Conservation (phyloP, 1,140 invertebrate genomes). For the Drosophila dunni region DNA sequence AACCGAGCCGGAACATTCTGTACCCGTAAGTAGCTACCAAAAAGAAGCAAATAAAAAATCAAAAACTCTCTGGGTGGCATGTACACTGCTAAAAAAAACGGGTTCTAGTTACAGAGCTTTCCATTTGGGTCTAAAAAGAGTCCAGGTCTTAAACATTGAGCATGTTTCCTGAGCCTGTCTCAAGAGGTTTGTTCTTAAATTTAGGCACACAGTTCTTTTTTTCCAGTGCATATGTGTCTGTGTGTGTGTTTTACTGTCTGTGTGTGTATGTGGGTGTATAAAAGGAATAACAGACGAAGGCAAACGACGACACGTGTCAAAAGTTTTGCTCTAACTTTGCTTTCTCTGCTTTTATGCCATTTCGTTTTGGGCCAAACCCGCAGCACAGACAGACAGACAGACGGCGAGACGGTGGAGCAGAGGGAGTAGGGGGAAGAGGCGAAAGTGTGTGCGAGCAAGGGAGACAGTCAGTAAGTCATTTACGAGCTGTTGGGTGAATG, state of each 20-base stretch:
- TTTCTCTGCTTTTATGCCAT: conserved; percentile 13
- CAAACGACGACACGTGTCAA: conserved; percentile 45
- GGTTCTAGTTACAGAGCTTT: too few relatives aligned
- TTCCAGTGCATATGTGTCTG: background rate
- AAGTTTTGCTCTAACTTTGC: conserved; percentile 36
- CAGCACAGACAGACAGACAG: background rate
- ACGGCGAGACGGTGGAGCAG: background rate
- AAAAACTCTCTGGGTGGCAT: conserved; percentile 24
- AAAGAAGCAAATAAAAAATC: background rate
- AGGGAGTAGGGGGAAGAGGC: background rate
- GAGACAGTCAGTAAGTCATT: conserved; percentile 18
- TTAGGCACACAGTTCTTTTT: too few relatives aligned
- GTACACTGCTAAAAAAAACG: too few relatives aligned
- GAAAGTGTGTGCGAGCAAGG: too few relatives aligned
- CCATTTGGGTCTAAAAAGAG: too few relatives aligned
- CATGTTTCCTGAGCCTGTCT: too few relatives aligned
- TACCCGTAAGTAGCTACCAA: conserved; percentile 80
- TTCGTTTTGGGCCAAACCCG: conserved; percentile 17
- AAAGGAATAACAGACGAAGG: conserved; percentile 6
- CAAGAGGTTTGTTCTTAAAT: too few relatives aligned
- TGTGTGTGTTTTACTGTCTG: conserved; percentile 1
- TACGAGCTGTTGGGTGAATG: background rate
- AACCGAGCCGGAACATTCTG: conserved; percentile 84
- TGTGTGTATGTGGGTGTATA: background rate
- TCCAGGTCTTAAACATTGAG: too few relatives aligned